Conservation (phyloP, 1,140 invertebrate genomes). For the Patella vulgata region DNA sequence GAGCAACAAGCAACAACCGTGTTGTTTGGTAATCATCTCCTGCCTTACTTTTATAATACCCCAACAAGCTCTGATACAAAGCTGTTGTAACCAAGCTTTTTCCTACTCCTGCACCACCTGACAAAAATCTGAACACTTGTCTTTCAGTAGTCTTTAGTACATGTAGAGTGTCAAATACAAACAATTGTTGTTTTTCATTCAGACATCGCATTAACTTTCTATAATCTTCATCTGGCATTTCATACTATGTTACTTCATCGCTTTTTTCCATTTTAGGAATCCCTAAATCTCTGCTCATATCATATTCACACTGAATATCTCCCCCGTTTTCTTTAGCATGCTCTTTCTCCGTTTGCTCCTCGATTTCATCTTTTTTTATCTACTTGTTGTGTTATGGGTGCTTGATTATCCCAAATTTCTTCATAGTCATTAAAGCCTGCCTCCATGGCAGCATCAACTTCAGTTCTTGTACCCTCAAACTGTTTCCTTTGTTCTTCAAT, state of each 20-base stretch:
- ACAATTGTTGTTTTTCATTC: too few species aligned
- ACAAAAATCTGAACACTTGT: conserved; percentile 14
- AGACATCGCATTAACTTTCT: too few species aligned
- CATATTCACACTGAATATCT: conserved; percentile 23
- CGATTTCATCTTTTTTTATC: conserved; percentile 2
- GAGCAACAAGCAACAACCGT: conserved; percentile 32
- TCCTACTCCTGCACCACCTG: conserved; percentile 41
- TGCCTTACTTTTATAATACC: conserved; percentile 10
- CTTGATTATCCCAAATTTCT: conserved; percentile 13
- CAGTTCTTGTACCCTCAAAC: conserved; percentile 13
- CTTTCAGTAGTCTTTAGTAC: conserved; percentile 5
- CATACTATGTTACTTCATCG: too few species aligned
- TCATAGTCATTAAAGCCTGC: too few species aligned
- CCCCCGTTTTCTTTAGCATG: conserved; percentile 8
- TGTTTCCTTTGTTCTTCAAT: conserved; percentile 1
- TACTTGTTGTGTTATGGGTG: conserved; percentile 14
- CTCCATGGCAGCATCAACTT: conserved; percentile 15
- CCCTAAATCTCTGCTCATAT: conserved; percentile 12
- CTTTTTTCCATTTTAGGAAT: too few species aligned
- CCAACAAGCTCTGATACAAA: conserved; percentile 25
- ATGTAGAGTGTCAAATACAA: conserved; percentile 24
- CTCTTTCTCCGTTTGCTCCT: conserved; percentile 15
- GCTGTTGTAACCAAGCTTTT: conserved; percentile 35
- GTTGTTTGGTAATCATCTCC: conserved; percentile 27
- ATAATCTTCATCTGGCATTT: too few species aligned